These are phyloP conservation scores for Volucella inflata DNA, from an alignment of 2,888 invertebrate genomes.

Conservation along the genomic window DNA sequence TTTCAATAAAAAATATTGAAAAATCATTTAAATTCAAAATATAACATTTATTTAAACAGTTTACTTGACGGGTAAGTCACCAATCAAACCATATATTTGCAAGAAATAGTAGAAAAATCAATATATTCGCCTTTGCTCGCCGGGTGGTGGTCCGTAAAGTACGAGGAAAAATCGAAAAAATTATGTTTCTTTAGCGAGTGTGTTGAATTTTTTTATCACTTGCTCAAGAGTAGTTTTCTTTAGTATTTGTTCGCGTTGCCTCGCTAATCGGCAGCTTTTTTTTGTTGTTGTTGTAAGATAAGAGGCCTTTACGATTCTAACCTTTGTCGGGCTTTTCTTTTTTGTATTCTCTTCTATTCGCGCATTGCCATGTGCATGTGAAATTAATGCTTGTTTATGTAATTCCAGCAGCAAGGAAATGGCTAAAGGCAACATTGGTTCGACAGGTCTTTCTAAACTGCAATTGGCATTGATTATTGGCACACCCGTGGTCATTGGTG, in stretches of 20 bases:
- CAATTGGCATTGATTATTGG: conserved; percentile 93
- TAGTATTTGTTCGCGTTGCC: conserved; percentile 25
- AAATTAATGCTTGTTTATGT: conserved; percentile 55
- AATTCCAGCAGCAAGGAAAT: conserved; percentile 56
- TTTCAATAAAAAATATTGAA: conserved; percentile 58
- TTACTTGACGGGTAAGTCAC: conserved; percentile 30
- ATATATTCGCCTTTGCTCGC: conserved; percentile 38
- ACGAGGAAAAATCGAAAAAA: too few relatives aligned
- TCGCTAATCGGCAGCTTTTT: conserved; percentile 36
- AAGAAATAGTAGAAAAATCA: conserved; percentile 39
- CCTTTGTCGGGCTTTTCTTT: conserved; percentile 42
- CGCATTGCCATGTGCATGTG: conserved; percentile 58
- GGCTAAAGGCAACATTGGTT: conserved; percentile 77
- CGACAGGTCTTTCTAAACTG: conserved; percentile 87
- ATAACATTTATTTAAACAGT: background rate
- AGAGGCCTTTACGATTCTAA: conserved; percentile 52
- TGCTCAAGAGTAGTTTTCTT: background rate
- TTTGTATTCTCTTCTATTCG: conserved; percentile 5
- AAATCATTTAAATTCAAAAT: conserved; percentile 27
- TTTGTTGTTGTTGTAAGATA: conserved; percentile 12
- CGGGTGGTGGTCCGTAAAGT: conserved; percentile 41
- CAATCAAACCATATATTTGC: background rate
- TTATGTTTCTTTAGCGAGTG: too few relatives aligned
- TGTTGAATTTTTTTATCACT: background rate
- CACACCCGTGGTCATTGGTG: conserved; percentile 91